phyloP scores from a whole-genome alignment of 2,113 vertebrate species.

The Poeciliopsis occidentalis region DNA sequence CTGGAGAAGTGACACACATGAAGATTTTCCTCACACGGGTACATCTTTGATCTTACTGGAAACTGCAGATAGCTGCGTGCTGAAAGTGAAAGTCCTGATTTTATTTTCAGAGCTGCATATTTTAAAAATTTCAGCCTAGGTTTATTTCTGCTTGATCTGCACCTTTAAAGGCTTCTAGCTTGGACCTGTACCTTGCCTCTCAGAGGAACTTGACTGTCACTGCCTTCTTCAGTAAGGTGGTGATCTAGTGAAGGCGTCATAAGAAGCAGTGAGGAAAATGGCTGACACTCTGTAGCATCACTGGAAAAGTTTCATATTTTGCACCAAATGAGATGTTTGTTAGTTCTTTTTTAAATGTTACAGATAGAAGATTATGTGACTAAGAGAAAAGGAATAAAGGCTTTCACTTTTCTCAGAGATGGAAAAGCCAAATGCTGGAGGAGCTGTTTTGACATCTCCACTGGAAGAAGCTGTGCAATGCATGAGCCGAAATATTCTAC shows the following conservation, averaged over 20 bases:
- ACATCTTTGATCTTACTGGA: slow-evolving; percentile 20
- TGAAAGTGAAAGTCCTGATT: slow-evolving; percentile 42
- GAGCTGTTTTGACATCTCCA: slow-evolving; percentile 61
- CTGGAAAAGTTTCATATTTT: slow-evolving; percentile 60
- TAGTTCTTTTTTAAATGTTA: slow-evolving; percentile 28
- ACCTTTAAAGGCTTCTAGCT: slow-evolving; percentile 37
- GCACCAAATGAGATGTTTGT: slow-evolving; percentile 74
- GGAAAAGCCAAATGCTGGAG: slow-evolving; percentile 45
- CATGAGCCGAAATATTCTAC: slow-evolving; percentile 82
- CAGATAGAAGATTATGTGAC: slow-evolving; percentile 53
- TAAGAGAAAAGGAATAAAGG: slow-evolving; percentile 45
- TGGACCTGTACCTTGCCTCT: slow-evolving; percentile 20
- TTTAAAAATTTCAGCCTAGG: slow-evolving; percentile 25
- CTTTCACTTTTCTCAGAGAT: slow-evolving; percentile 39
- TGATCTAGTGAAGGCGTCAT: slow-evolving; percentile 24
- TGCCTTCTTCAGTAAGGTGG: slow-evolving; percentile 3
- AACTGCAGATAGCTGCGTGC: slow-evolving; percentile 27
- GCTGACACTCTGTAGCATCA: slow-evolving; percentile 29
- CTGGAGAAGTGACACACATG: slow-evolving; percentile 19
- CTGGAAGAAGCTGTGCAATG: slow-evolving; percentile 90
- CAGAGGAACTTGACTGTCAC: slow-evolving; percentile 25
- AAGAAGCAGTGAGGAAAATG: slow-evolving; percentile 39
- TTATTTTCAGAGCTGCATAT: slow-evolving; percentile 25
- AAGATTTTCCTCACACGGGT: slow-evolving; percentile 17
- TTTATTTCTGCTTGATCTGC: slow-evolving; percentile 36